phyloP scores from a whole-genome alignment of 2,113 vertebrate genomes.

The Neolamprologus toae region DNA sequence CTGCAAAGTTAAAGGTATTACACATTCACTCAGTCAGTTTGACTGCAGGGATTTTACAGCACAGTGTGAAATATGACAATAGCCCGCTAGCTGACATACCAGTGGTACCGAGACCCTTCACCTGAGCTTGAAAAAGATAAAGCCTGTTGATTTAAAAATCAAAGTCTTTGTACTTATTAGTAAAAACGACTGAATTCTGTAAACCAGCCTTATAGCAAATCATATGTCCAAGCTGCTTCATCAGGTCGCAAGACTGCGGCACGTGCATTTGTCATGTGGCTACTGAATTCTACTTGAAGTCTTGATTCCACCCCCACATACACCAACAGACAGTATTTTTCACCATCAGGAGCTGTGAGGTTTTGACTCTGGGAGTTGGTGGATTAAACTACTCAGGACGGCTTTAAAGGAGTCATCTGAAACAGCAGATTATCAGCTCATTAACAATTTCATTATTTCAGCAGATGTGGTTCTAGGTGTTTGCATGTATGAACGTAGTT shows the following conservation, averaged over 20 bases:
- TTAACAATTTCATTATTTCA: neutral
- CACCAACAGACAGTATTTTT: neutral
- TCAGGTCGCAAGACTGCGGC: constrained; percentile 17
- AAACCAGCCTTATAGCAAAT: neutral
- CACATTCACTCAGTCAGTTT: neutral
- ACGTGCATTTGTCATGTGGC: constrained; percentile 25
- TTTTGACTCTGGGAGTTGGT: neutral
- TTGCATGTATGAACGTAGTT: neutral
- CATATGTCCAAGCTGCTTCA: constrained; percentile 22
- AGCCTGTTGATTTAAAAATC: neutral
- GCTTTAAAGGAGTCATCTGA: neutral
- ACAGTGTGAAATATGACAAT: constrained; percentile 28
- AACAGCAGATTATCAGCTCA: neutral
- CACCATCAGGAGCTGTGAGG: neutral
- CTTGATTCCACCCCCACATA: neutral
- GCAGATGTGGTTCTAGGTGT: neutral
- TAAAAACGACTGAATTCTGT: neutral
- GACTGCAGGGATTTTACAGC: neutral
- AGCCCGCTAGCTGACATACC: neutral
- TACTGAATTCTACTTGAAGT: neutral
- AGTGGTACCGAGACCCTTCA: neutral
- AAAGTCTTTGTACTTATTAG: neutral
- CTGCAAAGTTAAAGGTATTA: neutral
- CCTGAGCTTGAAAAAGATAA: neutral
- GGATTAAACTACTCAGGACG: neutral